These are phyloP conservation scores for Ditylenchus dipsaci DNA, from an alignment of 1,140 invertebrate genomes.

Conservation along the genomic window DNA sequence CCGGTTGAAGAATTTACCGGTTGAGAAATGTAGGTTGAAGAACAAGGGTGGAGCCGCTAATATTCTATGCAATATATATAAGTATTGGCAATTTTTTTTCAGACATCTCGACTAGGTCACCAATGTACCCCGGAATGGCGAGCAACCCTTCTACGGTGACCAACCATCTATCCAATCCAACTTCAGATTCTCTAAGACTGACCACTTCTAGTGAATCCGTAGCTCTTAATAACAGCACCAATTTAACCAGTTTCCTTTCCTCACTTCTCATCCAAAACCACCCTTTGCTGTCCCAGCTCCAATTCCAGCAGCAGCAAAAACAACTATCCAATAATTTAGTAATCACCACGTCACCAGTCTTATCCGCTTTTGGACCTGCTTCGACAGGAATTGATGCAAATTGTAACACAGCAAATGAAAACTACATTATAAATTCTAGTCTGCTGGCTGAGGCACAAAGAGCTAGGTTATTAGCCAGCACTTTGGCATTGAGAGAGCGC, in stretches of 20 bases:
- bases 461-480: constrained; percentile 4
- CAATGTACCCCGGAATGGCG: too few species aligned
- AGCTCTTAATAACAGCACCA: too few species aligned
- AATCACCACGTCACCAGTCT: constrained; percentile 1
- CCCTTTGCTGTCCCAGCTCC: constrained; percentile 1
- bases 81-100: too few species aligned
- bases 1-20: too few species aligned
- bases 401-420: not conserved
- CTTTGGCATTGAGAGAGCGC: constrained; percentile 28
- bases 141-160: not conserved
- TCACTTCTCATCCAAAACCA: constrained; percentile 19
- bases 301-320: constrained; percentile 3
- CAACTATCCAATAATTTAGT: constrained; percentile 14
- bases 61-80: too few species aligned
- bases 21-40: too few species aligned
- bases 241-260: constrained; percentile 9
- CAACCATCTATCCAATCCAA: too few species aligned
- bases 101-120: too few species aligned
- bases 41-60: too few species aligned
- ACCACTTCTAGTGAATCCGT: too few species aligned
- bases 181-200: not conserved
- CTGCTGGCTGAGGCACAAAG: constrained; percentile 14
- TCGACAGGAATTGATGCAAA: not conserved
- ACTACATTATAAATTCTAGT: not conserved
- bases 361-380: not conserved